Evolutionary conservation across 1,140 invertebrate genomes (phyloP).

Genomic region (Drosophila pseudoananassae): DNA sequence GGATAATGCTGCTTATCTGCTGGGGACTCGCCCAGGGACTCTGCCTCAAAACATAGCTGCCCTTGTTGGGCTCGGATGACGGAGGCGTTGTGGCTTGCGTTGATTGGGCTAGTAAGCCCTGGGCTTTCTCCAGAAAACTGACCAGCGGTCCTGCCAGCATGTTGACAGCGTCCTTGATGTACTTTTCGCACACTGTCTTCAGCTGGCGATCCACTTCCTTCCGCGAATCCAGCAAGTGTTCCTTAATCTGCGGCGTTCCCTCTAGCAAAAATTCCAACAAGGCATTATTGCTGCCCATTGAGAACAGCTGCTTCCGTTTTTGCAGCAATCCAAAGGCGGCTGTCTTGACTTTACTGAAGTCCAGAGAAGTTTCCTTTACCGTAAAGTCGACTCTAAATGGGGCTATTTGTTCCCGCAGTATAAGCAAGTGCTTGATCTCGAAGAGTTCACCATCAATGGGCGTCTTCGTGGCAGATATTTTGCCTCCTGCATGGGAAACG

Average conservation of each 20-base stretch:
- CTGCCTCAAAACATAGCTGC: slow-evolving; percentile 74
- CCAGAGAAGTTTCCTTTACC: slow-evolving; percentile 95
- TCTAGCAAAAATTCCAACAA: slow-evolving; percentile 95
- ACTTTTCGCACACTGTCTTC: slow-evolving; percentile 95
- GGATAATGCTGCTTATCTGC: slow-evolving; percentile 86
- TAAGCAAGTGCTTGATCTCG: slow-evolving; percentile 98
- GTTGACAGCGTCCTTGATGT: slow-evolving; percentile 93
- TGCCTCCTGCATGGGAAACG: slow-evolving; percentile 90
- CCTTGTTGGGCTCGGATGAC: slow-evolving; percentile 42
- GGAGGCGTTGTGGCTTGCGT: slow-evolving; percentile 5
- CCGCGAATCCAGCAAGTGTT: slow-evolving; percentile 96
- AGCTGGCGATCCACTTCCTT: slow-evolving; percentile 97
- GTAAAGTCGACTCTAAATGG: slow-evolving; percentile 99
- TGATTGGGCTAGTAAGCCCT: slow-evolving; percentile 51
- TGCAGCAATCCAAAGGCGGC: slow-evolving; percentile 94
- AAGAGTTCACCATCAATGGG: slow-evolving; percentile 97
- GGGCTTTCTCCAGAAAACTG: slow-evolving; percentile 90
- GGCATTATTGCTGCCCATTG: slow-evolving; percentile 94
- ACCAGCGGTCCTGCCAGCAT: slow-evolving; percentile 90
- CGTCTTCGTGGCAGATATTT: slow-evolving; percentile 89
- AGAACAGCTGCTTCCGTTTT: slow-evolving; percentile 94
- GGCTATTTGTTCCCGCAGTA: slow-evolving; percentile 98
- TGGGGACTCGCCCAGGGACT: slow-evolving; percentile 85
- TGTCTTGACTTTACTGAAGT: slow-evolving; percentile 95
- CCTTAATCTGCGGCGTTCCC: slow-evolving; percentile 96